Evolutionary conservation across 2,113 vertebrate species (phyloP), one percentile per base, ranked within the genome.

Genomic region (Saccopteryx leptura): DNA sequence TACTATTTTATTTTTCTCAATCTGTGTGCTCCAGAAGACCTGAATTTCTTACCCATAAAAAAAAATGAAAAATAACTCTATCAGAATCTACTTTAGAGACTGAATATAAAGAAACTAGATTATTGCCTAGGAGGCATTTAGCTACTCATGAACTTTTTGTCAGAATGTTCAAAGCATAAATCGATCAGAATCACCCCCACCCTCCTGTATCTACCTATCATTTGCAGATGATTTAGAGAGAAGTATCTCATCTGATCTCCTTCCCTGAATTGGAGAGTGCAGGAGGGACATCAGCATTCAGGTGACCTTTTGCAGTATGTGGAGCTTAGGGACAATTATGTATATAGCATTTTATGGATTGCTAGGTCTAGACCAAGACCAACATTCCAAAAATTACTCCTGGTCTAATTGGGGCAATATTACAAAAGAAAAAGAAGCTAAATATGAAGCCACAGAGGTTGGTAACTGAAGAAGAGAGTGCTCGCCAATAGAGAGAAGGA

Each of bases 341-440:
- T 65, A 92, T 65, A 92, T 24, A 96, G 19, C 71, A 85, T 85
- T 39, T 31, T 83, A 50, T 46, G 69, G 12, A 56, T 90, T 58
- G 7, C 58, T 96, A 33, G 60, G 12, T 61, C n/a, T 66, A 71
- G 83, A 88, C 39, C 71, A 93, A 96, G 15, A 23, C 48, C 76
- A 89, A n/a, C 84, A 87, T 79, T 78, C 48, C 18, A 52, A 18
- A 79, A 94, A 63, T 28, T 7, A 75, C 83, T 82, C 74, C 18
- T 60, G 23, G 87, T 54, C 23, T 58, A 86, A 87, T 60, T 28
- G 26, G 82, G 63, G 46, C 76, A 63, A 52, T 48, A 13, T 71
- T n/a, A 24, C 56, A 48, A 31, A n/a, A 39, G 15, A 33, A 58
- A 79, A 6, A 58, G 12, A 18, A 48, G 46, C 15, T 46, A 72